Conservation (phyloP, 2,113 vertebrate genomes). For the Perca schrenkii region DNA sequence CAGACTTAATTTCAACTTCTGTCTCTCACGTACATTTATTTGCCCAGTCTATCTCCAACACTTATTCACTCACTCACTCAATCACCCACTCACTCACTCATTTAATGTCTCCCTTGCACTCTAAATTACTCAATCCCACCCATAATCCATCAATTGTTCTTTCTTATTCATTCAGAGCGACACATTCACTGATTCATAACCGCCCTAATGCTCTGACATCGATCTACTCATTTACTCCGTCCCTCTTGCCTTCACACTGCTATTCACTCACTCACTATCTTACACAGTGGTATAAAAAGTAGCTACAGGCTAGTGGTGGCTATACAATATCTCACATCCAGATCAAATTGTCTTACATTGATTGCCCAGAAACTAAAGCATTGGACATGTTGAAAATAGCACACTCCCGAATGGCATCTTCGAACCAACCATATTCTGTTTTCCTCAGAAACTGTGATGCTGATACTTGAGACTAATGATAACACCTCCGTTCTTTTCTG, state of each 20-base stretch:
- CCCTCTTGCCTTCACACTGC: background rate
- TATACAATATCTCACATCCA: constrained; percentile 26
- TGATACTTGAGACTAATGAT: background rate
- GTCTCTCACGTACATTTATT: constrained; percentile 17
- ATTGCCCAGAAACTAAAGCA: constrained; percentile 19
- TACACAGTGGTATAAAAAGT: background rate
- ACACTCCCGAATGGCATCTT: background rate
- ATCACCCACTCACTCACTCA: constrained; percentile 28
- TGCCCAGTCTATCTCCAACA: background rate
- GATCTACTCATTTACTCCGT: background rate
- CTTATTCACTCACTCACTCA: background rate
- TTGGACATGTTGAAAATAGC: background rate
- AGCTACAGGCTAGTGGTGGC: constrained; percentile 2
- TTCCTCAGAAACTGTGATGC: background rate
- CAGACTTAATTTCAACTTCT: constrained; percentile 16
- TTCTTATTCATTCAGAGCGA: constrained; percentile 10
- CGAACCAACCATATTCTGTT: background rate
- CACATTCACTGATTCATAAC: constrained; percentile 43
- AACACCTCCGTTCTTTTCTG: background rate
- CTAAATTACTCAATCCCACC: constrained; percentile 21
- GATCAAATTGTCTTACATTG: constrained; percentile 40
- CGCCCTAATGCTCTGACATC: constrained; percentile 13
- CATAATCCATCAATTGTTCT: constrained; percentile 11
- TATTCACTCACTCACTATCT: background rate
- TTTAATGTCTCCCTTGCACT: constrained; percentile 35